Percentiles rank a stretch among this genome's conserved stretches.
Evolutionary conservation across 2,888 invertebrate genomes (phyloP).

Genomic region (Esperia sulphurella): DNA sequence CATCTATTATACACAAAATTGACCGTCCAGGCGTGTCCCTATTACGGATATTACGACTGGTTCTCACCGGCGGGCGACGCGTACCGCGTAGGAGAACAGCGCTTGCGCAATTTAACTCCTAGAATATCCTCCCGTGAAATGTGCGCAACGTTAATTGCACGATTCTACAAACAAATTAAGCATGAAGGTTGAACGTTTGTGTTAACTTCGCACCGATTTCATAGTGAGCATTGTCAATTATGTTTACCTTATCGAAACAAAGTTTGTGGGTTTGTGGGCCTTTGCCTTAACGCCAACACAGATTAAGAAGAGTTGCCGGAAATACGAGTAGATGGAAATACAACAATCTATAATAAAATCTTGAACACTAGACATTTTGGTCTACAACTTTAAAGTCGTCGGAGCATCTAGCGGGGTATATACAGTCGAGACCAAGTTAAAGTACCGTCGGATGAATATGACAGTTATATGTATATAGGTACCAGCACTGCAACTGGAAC

Average conservation of each 20-base stretch:
- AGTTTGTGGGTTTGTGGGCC: background rate
- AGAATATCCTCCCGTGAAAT: constrained; percentile 33
- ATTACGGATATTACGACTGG: constrained; percentile 19
- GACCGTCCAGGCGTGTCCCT: constrained; percentile 30
- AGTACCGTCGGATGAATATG: no score
- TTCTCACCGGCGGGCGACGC: constrained; percentile 24
- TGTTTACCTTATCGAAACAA: constrained; percentile 1
- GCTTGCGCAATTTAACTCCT: constrained; percentile 38
- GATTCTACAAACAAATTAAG: constrained; percentile 57
- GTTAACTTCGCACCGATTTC: constrained; percentile 35
- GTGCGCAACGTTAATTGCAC: constrained; percentile 50
- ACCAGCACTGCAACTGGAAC: no score
- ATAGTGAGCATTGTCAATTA: constrained; percentile 20
- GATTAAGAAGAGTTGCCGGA: no score
- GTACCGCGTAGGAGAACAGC: constrained; percentile 18
- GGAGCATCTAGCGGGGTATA: no score
- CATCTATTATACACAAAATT: constrained; percentile 23
- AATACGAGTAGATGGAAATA: no score
- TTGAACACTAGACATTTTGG: background rate
- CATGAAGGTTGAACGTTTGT: constrained; percentile 49
- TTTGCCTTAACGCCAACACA: background rate
- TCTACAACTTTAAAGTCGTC: no score
- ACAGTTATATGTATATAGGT: no score
- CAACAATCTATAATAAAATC: no score
- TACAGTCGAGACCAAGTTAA: no score